Conservation (phyloP, 35 echinoderm and acorn worm genomes). For the Patiria miniata region DNA sequence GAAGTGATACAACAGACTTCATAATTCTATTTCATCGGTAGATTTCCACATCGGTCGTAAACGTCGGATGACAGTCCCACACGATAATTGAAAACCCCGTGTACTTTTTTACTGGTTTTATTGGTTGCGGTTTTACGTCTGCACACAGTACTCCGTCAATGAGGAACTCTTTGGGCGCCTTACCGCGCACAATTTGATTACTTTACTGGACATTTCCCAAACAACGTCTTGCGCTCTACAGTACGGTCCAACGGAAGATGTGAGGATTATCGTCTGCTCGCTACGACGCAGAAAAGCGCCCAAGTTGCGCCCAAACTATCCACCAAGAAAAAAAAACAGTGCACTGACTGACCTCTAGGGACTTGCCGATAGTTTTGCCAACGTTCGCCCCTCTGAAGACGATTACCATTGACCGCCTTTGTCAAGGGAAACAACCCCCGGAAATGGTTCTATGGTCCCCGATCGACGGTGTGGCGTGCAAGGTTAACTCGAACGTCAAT, state of each 20-base stretch:
- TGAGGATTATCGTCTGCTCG: too few species aligned
- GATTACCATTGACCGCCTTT: constrained; percentile 17
- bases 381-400: not conserved
- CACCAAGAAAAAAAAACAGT: constrained; percentile 9
- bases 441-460: not conserved
- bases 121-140: not conserved
- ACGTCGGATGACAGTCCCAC: not conserved
- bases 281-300: not conserved
- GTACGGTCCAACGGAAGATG: too few species aligned
- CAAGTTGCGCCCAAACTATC: not conserved
- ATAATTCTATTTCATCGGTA: not conserved
- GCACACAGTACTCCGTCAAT: not conserved
- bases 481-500: constrained; percentile 25
- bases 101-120: constrained; percentile 23
- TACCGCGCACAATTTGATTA: not conserved
- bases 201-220: too few species aligned
- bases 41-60: not conserved
- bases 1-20: not conserved
- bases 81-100: constrained; percentile 6
- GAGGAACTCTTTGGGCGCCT: constrained; percentile 23
- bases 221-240: too few species aligned
- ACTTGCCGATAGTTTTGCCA: not conserved
- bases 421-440: not conserved
- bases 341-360: constrained; percentile 16
- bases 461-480: constrained; percentile 2